phyloP scores from a whole-genome alignment of 1,140 invertebrate species.

The Ostrea denselamellosa region DNA sequence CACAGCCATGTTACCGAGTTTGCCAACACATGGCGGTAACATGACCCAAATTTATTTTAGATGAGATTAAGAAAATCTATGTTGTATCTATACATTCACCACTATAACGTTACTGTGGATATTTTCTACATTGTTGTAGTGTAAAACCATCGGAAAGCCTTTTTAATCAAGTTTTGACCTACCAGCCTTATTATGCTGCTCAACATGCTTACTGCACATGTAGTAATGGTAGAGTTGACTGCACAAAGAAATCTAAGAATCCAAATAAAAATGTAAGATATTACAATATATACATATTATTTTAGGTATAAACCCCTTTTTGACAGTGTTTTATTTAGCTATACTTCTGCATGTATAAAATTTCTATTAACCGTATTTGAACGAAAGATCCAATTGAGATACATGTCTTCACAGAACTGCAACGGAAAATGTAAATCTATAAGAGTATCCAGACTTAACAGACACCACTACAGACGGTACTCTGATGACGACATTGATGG shows the following conservation, averaged over 20 bases:
- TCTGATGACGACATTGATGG: slow-evolving; percentile 11
- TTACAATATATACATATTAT: background rate
- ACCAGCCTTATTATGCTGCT: background rate
- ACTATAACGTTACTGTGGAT: too few relatives aligned
- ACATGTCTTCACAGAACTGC: slow-evolving; percentile 1
- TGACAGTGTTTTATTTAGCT: too few relatives aligned
- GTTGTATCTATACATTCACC: too few relatives aligned
- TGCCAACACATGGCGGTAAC: slow-evolving; percentile 15
- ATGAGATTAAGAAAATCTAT: background rate
- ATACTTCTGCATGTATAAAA: too few relatives aligned
- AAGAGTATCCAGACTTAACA: background rate
- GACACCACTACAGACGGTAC: slow-evolving; percentile 9
- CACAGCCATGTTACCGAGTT: background rate
- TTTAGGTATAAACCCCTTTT: too few relatives aligned
- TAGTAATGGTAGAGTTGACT: background rate
- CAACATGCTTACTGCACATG: slow-evolving; percentile 26
- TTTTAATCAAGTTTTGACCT: background rate
- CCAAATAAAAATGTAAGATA: slow-evolving; percentile 11
- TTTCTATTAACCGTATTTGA: too few relatives aligned
- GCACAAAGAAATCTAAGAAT: background rate
- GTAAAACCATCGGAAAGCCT: background rate
- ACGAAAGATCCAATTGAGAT: background rate
- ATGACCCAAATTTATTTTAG: background rate
- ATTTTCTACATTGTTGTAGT: background rate
- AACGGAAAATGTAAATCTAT: slow-evolving; percentile 13